Conservation (phyloP, 2,113 vertebrate species). For the Misgurnus mizolepis region DNA sequence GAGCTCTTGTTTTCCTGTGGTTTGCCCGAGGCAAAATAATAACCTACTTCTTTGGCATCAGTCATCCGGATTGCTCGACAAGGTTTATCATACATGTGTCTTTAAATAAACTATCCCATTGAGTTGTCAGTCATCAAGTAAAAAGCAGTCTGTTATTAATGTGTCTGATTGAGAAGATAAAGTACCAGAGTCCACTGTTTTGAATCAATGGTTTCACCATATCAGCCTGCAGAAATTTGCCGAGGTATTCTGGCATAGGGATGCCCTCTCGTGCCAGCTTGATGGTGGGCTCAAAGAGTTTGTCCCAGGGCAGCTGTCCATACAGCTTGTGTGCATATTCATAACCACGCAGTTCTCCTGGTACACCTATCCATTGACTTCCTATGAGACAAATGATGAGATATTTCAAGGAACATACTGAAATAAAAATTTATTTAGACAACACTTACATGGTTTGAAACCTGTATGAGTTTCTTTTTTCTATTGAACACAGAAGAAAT, state of each 20-base stretch:
- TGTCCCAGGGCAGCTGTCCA: slow-evolving; percentile 81
- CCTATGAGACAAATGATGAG: slow-evolving; percentile 58
- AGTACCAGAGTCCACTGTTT: slow-evolving; percentile 70
- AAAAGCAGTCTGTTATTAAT: neutral
- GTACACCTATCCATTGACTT: slow-evolving; percentile 82
- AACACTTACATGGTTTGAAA: no score
- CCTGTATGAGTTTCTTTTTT: no score
- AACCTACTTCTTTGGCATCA: slow-evolving; percentile 9
- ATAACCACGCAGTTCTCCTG: slow-evolving; percentile 84
- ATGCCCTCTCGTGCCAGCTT: slow-evolving; percentile 71
- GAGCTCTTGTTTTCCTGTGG: neutral
- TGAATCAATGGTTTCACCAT: neutral
- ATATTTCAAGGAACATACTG: neutral
- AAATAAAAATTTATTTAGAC: no score
- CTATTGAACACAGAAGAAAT: no score
- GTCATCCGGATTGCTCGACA: neutral
- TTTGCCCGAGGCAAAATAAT: neutral
- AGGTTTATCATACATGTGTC: neutral
- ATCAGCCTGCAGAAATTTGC: neutral
- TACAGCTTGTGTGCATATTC: slow-evolving; percentile 73
- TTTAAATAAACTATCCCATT: slow-evolving; percentile 18
- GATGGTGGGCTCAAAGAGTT: slow-evolving; percentile 80
- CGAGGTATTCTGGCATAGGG: slow-evolving; percentile 60
- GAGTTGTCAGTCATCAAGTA: neutral
- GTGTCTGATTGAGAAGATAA: neutral